These are phyloP conservation scores for Paracanthobrama guichenoti DNA, from an alignment of 2,113 vertebrate species.

Conservation along the genomic window DNA sequence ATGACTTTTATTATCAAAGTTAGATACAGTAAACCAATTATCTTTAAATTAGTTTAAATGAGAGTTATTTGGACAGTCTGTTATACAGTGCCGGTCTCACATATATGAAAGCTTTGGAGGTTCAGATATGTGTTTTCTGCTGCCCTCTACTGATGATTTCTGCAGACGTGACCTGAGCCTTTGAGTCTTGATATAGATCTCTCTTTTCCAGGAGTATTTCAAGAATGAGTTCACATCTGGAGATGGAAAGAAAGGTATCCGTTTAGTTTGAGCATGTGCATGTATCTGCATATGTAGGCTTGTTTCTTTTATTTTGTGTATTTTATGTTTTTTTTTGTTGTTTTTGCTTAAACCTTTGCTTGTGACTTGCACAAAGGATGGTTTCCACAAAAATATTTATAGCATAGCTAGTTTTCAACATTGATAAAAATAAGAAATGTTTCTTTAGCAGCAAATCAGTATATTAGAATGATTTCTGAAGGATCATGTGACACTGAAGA, in stretches of 20 bases:
- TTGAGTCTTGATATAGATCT: slow-evolving; percentile 27
- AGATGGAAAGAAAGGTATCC: slow-evolving; percentile 87
- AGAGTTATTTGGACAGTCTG: not conserved
- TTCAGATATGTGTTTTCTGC: slow-evolving; percentile 15
- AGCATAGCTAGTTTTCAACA: not conserved
- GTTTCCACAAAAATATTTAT: not conserved
- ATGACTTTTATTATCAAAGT: slow-evolving; percentile 26
- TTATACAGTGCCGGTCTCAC: not conserved
- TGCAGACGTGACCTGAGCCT: not conserved
- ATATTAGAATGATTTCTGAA: not conserved
- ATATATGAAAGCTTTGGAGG: too few relatives aligned
- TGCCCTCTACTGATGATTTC: slow-evolving; percentile 35
- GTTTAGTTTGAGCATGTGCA: not conserved
- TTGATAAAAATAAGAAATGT: not conserved
- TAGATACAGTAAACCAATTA: slow-evolving; percentile 37
- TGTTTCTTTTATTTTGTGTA: not conserved
- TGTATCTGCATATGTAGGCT: not conserved
- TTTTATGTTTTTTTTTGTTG: not conserved
- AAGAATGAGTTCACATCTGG: slow-evolving; percentile 93
- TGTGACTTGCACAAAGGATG: not conserved
- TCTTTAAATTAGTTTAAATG: slow-evolving; percentile 18
- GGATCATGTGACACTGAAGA: not conserved
- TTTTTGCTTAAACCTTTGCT: not conserved
- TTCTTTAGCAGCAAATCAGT: not conserved
- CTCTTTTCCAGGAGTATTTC: slow-evolving; percentile 83